phyloP scores from a whole-genome alignment of 2,797 vertebrate genomes.

The Pitangus sulphuratus region DNA sequence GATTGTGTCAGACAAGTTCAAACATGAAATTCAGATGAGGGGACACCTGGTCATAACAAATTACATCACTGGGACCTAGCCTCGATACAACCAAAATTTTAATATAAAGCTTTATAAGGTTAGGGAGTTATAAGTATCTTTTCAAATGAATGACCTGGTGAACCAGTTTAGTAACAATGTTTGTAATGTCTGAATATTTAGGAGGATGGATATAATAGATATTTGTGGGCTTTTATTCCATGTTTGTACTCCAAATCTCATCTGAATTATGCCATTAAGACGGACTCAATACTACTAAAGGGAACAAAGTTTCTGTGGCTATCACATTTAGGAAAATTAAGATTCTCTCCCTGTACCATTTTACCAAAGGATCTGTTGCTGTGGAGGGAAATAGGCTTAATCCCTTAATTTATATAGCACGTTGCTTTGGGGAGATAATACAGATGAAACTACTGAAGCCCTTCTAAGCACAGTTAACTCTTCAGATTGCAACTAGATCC shows the following conservation, averaged over 20 bases:
- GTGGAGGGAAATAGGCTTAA: neutral
- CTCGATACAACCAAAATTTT: neutral
- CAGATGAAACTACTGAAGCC: neutral
- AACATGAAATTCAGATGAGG: neutral
- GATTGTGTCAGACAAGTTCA: neutral
- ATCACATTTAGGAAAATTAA: neutral
- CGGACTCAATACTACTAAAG: neutral
- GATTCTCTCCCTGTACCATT: neutral
- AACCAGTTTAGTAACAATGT: neutral
- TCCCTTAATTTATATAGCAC: neutral
- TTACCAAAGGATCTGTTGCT: neutral
- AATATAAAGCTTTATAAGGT: neutral
- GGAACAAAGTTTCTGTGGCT: neutral
- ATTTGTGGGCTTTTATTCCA: neutral
- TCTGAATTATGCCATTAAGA: neutral
- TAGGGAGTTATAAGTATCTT: neutral
- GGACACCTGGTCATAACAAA: neutral
- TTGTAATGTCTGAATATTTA: neutral
- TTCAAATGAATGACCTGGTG: neutral
- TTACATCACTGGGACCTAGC: neutral
- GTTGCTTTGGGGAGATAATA: neutral
- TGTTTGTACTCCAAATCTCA: neutral
- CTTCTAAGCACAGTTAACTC: neutral
- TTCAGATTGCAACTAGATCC: neutral
- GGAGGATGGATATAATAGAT: neutral